These are phyloP conservation scores for Amorpha juglandis DNA, from an alignment of 2,888 invertebrate species.

Conservation along the genomic window DNA sequence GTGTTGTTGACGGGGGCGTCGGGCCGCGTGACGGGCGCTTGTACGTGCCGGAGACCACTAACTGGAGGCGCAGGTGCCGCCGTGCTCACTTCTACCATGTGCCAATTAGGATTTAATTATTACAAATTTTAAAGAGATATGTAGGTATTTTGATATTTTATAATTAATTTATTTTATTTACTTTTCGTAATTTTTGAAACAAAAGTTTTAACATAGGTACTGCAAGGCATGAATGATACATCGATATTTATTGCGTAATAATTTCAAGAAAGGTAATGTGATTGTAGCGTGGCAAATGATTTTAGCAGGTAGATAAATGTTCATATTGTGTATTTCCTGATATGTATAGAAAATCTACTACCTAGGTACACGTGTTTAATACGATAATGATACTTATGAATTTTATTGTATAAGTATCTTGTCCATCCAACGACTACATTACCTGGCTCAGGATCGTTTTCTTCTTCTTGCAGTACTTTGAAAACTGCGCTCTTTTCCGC, in stretches of 20 bases:
- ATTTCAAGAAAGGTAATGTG: too few relatives aligned
- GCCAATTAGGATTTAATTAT: constrained; percentile 53
- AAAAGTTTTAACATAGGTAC: not conserved
- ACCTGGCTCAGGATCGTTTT: constrained; percentile 93
- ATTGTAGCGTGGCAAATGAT: too few relatives aligned
- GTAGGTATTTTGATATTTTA: not conserved
- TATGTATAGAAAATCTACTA: not conserved
- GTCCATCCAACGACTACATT: constrained; percentile 37
- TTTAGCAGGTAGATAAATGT: not conserved
- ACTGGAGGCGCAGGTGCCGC: constrained; percentile 66
- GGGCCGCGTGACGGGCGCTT: constrained; percentile 89
- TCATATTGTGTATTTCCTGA: not conserved
- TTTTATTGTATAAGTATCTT: too few relatives aligned
- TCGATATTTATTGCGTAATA: too few relatives aligned
- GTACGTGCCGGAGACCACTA: constrained; percentile 88
- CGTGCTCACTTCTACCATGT: constrained; percentile 61
- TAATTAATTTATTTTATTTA: not conserved
- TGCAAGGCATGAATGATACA: not conserved
- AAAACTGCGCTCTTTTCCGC: constrained; percentile 94
- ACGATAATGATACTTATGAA: not conserved
- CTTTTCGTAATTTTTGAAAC: constrained; percentile 11
- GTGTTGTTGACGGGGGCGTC: constrained; percentile 86
- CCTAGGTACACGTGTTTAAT: not conserved
- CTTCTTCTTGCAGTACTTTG: constrained; percentile 95
- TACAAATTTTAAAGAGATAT: constrained; percentile 41